Evolutionary conservation across 2,113 vertebrate genomes (phyloP).

Genomic region (Mesitornis unicolor): DNA sequence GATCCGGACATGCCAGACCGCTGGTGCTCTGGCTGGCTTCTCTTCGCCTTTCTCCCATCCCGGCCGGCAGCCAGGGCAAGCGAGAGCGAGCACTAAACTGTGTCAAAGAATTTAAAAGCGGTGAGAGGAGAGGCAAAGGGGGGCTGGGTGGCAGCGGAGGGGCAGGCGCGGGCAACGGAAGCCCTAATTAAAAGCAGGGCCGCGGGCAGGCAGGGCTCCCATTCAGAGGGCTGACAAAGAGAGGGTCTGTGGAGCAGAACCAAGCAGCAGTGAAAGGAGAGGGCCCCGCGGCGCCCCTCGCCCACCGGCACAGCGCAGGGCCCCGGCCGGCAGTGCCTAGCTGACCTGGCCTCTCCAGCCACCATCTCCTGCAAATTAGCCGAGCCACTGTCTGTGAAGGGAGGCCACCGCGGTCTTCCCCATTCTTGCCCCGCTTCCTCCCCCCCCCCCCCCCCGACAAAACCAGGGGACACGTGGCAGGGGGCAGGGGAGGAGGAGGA

Average conservation of each 20-base stretch:
- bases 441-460: too few relatives aligned
- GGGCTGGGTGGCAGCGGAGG: constrained; percentile 38
- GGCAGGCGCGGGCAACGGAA: constrained; percentile 58
- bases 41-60: neutral
- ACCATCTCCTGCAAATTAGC: neutral
- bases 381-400: neutral
- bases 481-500: neutral
- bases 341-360: neutral
- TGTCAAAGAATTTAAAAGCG: constrained; percentile 71
- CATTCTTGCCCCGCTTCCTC: neutral
- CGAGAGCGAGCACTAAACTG: constrained; percentile 50
- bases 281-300: constrained; percentile 53
- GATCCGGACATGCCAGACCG: neutral
- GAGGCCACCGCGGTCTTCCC: neutral
- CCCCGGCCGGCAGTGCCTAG: constrained; percentile 25
- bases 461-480: neutral
- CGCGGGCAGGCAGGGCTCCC: constrained; percentile 75
- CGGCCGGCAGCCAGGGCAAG: neutral
- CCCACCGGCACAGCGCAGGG: constrained; percentile 22
- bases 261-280: constrained; percentile 72
- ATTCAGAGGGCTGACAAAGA: constrained; percentile 81
- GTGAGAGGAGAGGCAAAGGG: constrained; percentile 23
- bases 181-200: constrained; percentile 84
- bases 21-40: neutral
- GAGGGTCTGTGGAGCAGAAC: constrained; percentile 81